phyloP scores from a whole-genome alignment of 2,113 vertebrate species.

The Pluvianellus socialis region DNA sequence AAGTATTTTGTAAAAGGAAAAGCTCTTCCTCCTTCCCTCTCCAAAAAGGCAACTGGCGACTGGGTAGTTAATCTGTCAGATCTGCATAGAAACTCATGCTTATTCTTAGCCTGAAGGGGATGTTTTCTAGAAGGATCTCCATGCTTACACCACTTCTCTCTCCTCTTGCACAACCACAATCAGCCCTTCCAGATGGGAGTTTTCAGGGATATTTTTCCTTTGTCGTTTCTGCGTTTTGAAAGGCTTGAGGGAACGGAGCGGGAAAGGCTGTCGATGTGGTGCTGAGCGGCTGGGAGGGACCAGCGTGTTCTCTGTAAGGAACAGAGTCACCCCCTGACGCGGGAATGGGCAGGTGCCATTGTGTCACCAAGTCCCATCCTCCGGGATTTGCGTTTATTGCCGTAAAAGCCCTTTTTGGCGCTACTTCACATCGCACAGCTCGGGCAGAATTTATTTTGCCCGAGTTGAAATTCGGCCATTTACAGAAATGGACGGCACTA shows the following conservation, averaged over 20 bases:
- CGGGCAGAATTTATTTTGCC: too few species aligned
- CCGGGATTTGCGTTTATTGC: accelerated
- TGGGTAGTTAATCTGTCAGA: neutral
- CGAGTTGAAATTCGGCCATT: neutral
- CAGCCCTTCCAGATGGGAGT: neutral
- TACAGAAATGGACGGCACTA: neutral
- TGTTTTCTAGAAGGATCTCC: neutral
- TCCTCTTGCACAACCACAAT: neutral
- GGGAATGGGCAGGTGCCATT: accelerated
- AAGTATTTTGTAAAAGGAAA: neutral
- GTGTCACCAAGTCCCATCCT: accelerated
- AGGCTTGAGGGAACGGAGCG: neutral
- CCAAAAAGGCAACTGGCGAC: neutral
- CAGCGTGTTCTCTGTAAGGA: neutral
- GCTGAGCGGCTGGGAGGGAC: neutral
- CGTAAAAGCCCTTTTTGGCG: accelerated
- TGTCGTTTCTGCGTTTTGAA: neutral
- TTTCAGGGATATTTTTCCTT: neutral
- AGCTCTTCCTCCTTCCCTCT: neutral
- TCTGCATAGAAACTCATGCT: neutral
- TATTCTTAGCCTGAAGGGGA: accelerated
- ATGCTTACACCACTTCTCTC: neutral
- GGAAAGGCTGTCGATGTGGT: neutral
- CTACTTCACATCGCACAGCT: accelerated
- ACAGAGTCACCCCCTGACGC: neutral